Evolutionary conservation across 2,888 invertebrate genomes (phyloP).

Genomic region (Orthonychiurus folsomi): DNA sequence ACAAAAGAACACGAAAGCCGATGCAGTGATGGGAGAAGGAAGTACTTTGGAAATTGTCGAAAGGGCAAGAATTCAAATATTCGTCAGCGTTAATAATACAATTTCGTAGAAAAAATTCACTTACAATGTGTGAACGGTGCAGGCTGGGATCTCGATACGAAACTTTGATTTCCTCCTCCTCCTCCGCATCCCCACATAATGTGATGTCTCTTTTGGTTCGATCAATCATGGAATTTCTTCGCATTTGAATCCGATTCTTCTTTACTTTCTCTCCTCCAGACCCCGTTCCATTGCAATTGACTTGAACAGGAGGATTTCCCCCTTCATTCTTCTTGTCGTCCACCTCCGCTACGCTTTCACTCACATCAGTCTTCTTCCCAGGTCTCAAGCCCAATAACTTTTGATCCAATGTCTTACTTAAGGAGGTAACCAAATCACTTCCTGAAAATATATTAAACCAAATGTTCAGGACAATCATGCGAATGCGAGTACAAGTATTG

Average conservation of each 20-base stretch:
- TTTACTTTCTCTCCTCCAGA: slow-evolving; percentile 8
- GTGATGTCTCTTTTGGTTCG: slow-evolving; percentile 8
- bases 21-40: not conserved
- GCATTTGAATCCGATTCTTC: slow-evolving; percentile 14
- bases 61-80: not conserved
- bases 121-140: slow-evolving; percentile 44
- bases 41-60: slow-evolving; percentile 1
- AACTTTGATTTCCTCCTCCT: slow-evolving; percentile 8
- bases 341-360: slow-evolving; percentile 6
- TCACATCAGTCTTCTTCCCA: slow-evolving; percentile 43
- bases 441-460: slow-evolving; percentile 53
- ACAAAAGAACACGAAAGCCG: not conserved
- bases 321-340: not conserved
- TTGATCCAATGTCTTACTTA: slow-evolving; percentile 76
- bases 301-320: not conserved
- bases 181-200: not conserved
- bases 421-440: slow-evolving; percentile 70
- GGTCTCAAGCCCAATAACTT: slow-evolving; percentile 57
- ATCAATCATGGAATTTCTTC: slow-evolving; percentile 35
- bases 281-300: not conserved
- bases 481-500: too few relatives aligned
- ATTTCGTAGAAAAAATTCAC: not conserved
- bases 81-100: not conserved
- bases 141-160: slow-evolving; percentile 48
- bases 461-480: too few relatives aligned